These are phyloP conservation scores for Naso thynnoides DNA, from an alignment of 2,797 vertebrate genomes.

Conservation along the genomic window DNA sequence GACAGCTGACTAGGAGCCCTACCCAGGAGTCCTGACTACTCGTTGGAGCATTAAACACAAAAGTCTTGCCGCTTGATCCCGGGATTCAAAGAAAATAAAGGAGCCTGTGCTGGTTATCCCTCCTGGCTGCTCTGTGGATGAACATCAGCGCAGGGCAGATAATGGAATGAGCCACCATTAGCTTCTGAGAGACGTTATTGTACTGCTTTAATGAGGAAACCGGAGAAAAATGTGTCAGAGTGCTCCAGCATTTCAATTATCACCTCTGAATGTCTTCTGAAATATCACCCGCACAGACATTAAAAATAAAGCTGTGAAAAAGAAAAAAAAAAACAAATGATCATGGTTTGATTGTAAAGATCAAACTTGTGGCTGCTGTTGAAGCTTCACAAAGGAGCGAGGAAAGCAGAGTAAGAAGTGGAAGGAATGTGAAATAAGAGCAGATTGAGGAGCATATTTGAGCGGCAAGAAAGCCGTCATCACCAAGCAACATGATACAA, in stretches of 20 bases:
- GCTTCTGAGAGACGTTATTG: constrained; percentile 42
- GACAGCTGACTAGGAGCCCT: constrained; percentile 54
- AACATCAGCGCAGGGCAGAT: constrained; percentile 51
- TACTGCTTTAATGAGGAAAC: constrained; percentile 54
- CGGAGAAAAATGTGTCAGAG: constrained; percentile 39
- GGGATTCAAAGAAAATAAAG: constrained; percentile 71
- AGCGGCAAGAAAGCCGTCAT: constrained; percentile 1
- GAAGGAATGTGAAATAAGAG: constrained; percentile 40
- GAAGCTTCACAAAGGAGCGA: constrained; percentile 18
- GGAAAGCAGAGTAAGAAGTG: constrained; percentile 11
- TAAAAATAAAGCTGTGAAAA: not conserved
- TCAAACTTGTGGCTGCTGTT: not conserved
- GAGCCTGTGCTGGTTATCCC: constrained; percentile 55
- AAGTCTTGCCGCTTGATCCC: constrained; percentile 71
- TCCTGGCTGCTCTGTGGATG: constrained; percentile 54
- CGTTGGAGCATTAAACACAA: constrained; percentile 59
- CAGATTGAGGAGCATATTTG: constrained; percentile 15
- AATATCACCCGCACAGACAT: constrained; percentile 25
- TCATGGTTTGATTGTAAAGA: not conserved
- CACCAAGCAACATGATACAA: constrained; percentile 22
- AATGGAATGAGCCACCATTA: constrained; percentile 56
- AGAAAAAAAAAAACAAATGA: not conserved
- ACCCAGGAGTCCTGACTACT: constrained; percentile 65
- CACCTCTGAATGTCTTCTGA: constrained; percentile 43
- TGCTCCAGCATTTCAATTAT: constrained; percentile 50